Evolutionary conservation across 2,888 invertebrate genomes (phyloP).

Genomic region (Furcula furcula): DNA sequence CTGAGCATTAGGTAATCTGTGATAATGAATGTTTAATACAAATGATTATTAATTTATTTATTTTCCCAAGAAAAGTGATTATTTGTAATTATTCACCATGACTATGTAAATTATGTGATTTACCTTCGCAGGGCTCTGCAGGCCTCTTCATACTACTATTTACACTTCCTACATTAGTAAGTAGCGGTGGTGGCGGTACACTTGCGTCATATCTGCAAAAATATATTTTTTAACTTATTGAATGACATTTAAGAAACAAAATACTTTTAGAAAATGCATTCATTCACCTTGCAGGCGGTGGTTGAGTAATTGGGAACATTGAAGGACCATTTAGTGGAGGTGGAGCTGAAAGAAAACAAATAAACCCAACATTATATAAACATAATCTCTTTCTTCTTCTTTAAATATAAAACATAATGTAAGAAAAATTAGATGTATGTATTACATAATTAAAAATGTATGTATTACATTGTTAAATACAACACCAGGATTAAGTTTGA

Average conservation of each 20-base stretch:
- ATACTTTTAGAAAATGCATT: too few relatives aligned
- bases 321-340: not conserved
- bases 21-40: not conserved
- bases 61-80: not conserved
- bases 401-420: too few relatives aligned
- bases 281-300: not conserved
- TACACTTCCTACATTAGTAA: conserved; percentile 15
- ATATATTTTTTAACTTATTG: too few relatives aligned
- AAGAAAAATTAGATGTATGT: too few relatives aligned
- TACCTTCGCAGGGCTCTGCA: conserved; percentile 38
- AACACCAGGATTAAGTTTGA: too few relatives aligned
- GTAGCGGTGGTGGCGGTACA: conserved; percentile 56
- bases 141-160: conserved; percentile 37
- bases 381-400: too few relatives aligned
- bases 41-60: not conserved
- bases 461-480: too few relatives aligned
- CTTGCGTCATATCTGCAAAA: conserved; percentile 52
- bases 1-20: conserved; percentile 33
- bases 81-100: too few relatives aligned
- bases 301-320: not conserved
- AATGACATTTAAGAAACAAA: too few relatives aligned
- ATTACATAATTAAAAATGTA: too few relatives aligned
- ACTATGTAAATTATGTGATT: conserved; percentile 9
- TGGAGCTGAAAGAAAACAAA: conserved; percentile 22
- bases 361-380: too few relatives aligned